Base-by-base conservation (phyloP, 2,888 invertebrate species). In the Watsonalla cultraria region DNA sequence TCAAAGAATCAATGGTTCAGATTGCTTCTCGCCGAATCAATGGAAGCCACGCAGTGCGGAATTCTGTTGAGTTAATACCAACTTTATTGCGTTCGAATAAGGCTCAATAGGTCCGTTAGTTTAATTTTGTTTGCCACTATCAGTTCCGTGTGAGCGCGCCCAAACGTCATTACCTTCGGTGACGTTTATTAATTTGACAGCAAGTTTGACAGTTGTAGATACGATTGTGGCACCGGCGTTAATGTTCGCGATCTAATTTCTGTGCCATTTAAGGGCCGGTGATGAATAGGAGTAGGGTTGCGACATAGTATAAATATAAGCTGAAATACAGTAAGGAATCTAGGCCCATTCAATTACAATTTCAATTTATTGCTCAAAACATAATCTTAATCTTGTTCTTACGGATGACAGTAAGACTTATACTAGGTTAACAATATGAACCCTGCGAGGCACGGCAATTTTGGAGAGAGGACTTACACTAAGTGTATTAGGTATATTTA, bases 111-210 rank as follows among this genome's bases (percentile, higher is more conserved):
- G 46, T 37, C 42, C 46, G 55, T 24, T 51, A 46, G 58, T 61
- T 56, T 53, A 59, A 66, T 62, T 69, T 65, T 60, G 63, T 58
- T 62, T 58, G 59, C 58, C 62, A 74, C 76, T 86, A 86, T 86
- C 85, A 79, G 74, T 87, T 88, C 87, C 84, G 64, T 67, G 62
- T 72, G 80, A 79, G 57, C 82, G 80, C 64, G 51, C 74, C 67
- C 61, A 66, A 70, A 74, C 72, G 78, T 82, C 88, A 82, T 88
- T 86, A 84, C 78, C 70, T 71, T 69, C 64, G 68, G 72, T 74
- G 80, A 74, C 77, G 68, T 76, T 80, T 80, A 83, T 86, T 85
- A 80, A 80, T 81, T 84, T 84, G 84, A 84, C 83, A 80, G 72
- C 62, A 69, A 74, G 72, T 80, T 80, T 80, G 81, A 82, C 82